A percentile compares a stretch with the other conserved stretches of the same genome.
Conservation (phyloP, 2,797 vertebrate genomes). For the Salarias fasciatus region DNA sequence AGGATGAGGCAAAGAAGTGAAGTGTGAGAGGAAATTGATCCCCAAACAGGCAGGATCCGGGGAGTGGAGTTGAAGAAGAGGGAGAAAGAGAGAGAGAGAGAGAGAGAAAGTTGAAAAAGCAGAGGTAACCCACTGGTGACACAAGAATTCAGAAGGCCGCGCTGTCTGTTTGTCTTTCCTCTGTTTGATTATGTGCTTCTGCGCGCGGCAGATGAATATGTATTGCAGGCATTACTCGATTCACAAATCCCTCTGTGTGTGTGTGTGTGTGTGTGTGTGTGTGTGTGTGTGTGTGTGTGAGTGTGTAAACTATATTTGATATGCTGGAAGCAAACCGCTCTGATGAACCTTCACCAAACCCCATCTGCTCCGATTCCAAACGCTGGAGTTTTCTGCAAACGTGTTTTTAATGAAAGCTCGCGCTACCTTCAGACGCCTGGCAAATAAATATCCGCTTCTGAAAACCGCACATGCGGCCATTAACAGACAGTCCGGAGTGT, state of each 20-base stretch:
- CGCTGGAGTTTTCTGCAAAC: slow-evolving; percentile 25
- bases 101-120: slow-evolving; percentile 45
- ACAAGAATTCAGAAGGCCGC: slow-evolving; percentile 29
- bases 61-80: slow-evolving; percentile 35
- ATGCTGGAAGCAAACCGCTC: slow-evolving; percentile 64
- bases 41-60: slow-evolving; percentile 9
- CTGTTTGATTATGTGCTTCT: slow-evolving; percentile 56
- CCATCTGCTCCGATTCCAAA: slow-evolving; percentile 66
- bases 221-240: slow-evolving; percentile 38
- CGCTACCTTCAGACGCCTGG: slow-evolving; percentile 37
- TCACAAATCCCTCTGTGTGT: slow-evolving; percentile 52
- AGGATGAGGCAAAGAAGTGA: slow-evolving; percentile 20
- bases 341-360: slow-evolving; percentile 64
- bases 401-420: slow-evolving; percentile 16
- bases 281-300: no score
- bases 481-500: slow-evolving; percentile 36
- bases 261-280: no score
- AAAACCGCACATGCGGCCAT: slow-evolving; percentile 30
- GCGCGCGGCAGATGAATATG: slow-evolving; percentile 62
- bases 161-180: slow-evolving; percentile 52
- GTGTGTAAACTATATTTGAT: slow-evolving; percentile 64
- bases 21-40: slow-evolving; percentile 17
- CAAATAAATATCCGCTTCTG: slow-evolving; percentile 37
- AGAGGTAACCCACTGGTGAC: slow-evolving; percentile 53
- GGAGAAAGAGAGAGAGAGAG: slow-evolving; percentile 42